Evolutionary conservation across 2,888 invertebrate species (phyloP), one percentile per base, ranked within the genome.

Genomic region (Ellobium chinense): DNA sequence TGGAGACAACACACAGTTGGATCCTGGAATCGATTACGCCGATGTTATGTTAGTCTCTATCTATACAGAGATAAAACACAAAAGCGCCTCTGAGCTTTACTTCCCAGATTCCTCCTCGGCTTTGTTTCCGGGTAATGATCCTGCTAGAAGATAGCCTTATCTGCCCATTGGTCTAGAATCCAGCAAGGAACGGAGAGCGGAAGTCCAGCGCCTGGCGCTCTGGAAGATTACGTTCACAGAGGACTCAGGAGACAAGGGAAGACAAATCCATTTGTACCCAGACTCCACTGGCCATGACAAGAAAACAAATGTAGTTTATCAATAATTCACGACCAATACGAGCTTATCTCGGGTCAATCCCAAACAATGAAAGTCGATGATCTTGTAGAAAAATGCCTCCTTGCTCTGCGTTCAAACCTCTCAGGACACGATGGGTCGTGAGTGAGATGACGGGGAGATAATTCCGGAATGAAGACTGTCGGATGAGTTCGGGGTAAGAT

Each of bases 191-290:
- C 60, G 46, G 62, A 74, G 65, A 56, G 18, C 46, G 65, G 73
- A 34, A 65, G 31, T 24, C 65, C 54, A 24, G 72, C 34, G 39
- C 73, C 54, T 72, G 72, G 63, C 46, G 27, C 36, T 34, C n/a
- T 31, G 62, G 54, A 63, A 79, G 72, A 73, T 72, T 73, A 60
- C 62, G 54, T 39, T 46, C 78, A 70, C 69, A 3, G 31, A 73
- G 73, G 79, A 79, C 37, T 21, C 14, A 29, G 36, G 65, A 56
- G 72, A 65, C 66, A 70, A 62, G 70, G 70, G 62, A 78, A 78
- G 78, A 78, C 79, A 79, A 79, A 79, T 79, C 79, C 79, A 79
- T 79, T 79, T 72, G 79, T 79, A 79, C 79, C 79, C 27, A 73
- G 79, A 56, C 79, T 46, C n/a, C 27, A 73, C 46, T 79, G 68